Conservation (phyloP, 2,113 vertebrate species). For the Dicrurus megarhynchus region DNA sequence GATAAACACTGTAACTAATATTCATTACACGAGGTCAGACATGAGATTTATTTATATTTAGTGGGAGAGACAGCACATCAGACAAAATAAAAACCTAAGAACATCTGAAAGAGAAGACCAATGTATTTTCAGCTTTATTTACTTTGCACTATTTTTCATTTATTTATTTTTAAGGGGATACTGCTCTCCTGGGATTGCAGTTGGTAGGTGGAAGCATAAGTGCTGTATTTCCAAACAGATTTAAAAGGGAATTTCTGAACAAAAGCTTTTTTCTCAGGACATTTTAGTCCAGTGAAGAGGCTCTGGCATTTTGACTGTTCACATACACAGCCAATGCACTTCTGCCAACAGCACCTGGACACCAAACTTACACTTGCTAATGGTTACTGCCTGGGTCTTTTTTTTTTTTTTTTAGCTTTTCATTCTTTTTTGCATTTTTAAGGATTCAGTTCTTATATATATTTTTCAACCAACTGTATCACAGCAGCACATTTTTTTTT, state of each 20-base stretch:
- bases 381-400: neutral
- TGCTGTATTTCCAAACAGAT: neutral
- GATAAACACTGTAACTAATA: conserved; percentile 23
- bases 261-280: neutral
- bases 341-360: neutral
- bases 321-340: neutral
- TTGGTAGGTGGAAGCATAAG: neutral
- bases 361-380: neutral
- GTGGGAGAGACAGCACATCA: neutral
- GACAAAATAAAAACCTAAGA: neutral
- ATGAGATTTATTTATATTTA: neutral
- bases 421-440: neutral
- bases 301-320: neutral
- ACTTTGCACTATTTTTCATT: neutral
- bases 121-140: neutral
- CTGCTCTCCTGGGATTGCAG: neutral
- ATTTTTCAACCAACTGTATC: neutral
- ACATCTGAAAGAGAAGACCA: neutral
- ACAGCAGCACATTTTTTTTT: neutral
- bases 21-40: neutral
- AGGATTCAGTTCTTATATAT: neutral
- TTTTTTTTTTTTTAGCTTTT: neutral
- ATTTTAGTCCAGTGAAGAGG: neutral
- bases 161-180: neutral
- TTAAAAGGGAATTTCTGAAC: neutral